Percentiles rank a stretch among this genome's conserved stretches.
These are phyloP conservation scores for Sebastes oblongus DNA, from an alignment of 2,797 vertebrate genomes.

Conservation along the genomic window DNA sequence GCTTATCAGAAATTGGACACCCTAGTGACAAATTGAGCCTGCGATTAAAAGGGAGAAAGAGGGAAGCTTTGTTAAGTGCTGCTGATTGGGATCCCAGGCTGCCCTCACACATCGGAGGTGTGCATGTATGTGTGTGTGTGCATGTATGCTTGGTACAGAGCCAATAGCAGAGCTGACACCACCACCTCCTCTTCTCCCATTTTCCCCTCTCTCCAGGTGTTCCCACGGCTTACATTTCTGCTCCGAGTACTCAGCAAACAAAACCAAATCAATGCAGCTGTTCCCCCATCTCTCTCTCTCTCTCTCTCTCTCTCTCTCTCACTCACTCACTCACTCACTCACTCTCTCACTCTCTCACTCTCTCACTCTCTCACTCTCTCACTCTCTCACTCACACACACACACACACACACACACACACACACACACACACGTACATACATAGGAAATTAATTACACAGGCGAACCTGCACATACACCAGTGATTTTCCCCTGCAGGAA, in stretches of 20 bases:
- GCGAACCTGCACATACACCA: constrained; percentile 29
- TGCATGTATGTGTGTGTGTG: constrained; percentile 45
- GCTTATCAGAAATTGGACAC: constrained; percentile 85
- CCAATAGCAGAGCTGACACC: constrained; percentile 69
- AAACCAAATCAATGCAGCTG: constrained; percentile 79
- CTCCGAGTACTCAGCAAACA: constrained; percentile 74
- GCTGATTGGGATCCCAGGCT: constrained; percentile 78
- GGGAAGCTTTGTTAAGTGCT: constrained; percentile 80
- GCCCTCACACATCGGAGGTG: constrained; percentile 64
- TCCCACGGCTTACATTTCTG: constrained; percentile 78
- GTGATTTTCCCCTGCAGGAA: constrained; percentile 43
- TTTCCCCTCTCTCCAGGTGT: constrained; percentile 79
- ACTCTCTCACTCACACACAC: too few relatives aligned
- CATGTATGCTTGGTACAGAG: constrained; percentile 59
- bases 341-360: too few relatives aligned
- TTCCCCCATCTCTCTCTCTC: constrained; percentile 40
- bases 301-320: background rate
- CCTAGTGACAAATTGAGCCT: constrained; percentile 82
- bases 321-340: too few relatives aligned
- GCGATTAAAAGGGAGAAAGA: constrained; percentile 82
- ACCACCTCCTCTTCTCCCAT: constrained; percentile 61
- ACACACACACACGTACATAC: constrained; percentile 4
- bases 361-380: too few relatives aligned
- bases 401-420: too few relatives aligned
- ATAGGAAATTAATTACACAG: constrained; percentile 27